phyloP scores from a whole-genome alignment of 2,797 vertebrate genomes.

The Coregonus sp. region DNA sequence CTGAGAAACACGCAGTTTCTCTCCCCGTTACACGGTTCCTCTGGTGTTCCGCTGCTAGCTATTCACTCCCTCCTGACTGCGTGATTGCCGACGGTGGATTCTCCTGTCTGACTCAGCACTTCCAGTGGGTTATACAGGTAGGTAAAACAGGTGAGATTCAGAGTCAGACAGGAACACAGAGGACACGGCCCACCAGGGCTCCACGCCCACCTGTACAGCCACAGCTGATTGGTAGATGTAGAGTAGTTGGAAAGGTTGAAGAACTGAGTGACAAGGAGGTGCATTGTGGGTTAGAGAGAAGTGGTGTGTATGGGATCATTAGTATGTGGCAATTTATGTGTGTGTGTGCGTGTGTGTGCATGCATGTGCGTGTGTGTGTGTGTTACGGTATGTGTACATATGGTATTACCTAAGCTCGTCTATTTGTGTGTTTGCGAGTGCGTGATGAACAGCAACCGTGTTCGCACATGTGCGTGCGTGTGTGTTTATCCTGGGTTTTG shows the following conservation, averaged over 20 bases:
- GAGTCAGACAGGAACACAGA: background rate
- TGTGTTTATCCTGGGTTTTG: background rate
- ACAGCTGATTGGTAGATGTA: too few species aligned
- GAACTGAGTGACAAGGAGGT: too few species aligned
- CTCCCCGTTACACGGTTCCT: constrained; percentile 42
- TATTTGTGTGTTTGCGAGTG: background rate
- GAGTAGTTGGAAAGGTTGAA: too few species aligned
- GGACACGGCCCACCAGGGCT: background rate
- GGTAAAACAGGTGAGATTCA: constrained; percentile 5
- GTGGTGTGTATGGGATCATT: background rate
- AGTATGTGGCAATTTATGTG: background rate
- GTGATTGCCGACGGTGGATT: too few species aligned
- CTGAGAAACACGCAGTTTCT: constrained; percentile 49
- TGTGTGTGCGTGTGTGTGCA: constrained; percentile 23
- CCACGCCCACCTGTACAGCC: background rate
- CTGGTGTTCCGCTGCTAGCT: constrained; percentile 29
- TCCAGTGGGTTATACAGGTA: constrained; percentile 55
- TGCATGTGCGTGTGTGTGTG: constrained; percentile 1
- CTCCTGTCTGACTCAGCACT: constrained; percentile 50
- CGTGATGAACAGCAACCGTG: background rate
- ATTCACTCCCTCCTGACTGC: constrained; percentile 41
- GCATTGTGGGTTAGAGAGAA: too few species aligned
- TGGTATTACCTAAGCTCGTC: background rate
- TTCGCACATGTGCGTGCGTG: constrained; percentile 11
- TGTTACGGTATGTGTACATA: background rate